Conservation (phyloP, 2,888 invertebrate genomes). For the Thymelicus lineola region DNA sequence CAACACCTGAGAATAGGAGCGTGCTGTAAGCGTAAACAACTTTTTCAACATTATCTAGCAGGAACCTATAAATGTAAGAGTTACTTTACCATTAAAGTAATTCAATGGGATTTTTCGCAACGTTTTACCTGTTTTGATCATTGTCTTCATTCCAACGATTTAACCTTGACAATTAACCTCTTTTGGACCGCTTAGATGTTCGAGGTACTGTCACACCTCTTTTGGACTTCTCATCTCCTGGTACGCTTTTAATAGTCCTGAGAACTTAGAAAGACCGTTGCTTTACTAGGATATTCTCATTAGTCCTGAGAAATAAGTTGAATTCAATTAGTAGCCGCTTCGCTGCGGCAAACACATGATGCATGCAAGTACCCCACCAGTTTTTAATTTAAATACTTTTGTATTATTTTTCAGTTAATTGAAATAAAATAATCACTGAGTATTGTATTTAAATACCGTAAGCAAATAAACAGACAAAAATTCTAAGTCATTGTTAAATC, state of each 20-base stretch:
- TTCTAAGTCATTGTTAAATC: too few species aligned
- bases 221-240: not conserved
- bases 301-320: too few species aligned
- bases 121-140: constrained; percentile 41
- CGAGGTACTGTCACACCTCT: not conserved
- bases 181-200: constrained; percentile 10
- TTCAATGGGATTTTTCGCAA: constrained; percentile 67
- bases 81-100: constrained; percentile 64
- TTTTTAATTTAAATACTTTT: too few species aligned
- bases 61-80: constrained; percentile 48
- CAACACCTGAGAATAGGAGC: constrained; percentile 11
- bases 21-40: constrained; percentile 49
- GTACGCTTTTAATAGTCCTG: constrained; percentile 9
- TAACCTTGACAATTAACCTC: constrained; percentile 34
- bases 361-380: too few species aligned
- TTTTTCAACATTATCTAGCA: constrained; percentile 53
- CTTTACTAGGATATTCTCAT: too few species aligned
- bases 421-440: too few species aligned
- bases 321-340: too few species aligned
- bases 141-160: constrained; percentile 29
- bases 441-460: too few species aligned
- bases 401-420: too few species aligned
- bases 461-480: too few species aligned
- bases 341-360: too few species aligned
- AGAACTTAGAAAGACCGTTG: constrained; percentile 11